Percentiles rank a stretch among this genome's conserved stretches.
These are phyloP conservation scores for Drosophila ochracea DNA, from an alignment of 2,888 invertebrate species.

Conservation along the genomic window DNA sequence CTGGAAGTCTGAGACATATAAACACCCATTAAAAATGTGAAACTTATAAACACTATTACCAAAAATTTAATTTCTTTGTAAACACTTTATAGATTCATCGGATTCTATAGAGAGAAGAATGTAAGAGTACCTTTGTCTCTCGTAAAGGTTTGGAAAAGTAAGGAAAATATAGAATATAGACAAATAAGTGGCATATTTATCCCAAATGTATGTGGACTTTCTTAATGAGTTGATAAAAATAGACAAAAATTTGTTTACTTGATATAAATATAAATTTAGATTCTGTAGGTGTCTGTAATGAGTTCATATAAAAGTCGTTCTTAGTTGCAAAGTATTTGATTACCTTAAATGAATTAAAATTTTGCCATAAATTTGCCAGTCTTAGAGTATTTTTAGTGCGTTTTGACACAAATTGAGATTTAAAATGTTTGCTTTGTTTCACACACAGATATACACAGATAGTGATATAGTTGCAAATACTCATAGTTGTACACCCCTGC, in stretches of 20 bases:
- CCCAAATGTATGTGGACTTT: not conserved
- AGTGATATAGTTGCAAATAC: slow-evolving; percentile 19
- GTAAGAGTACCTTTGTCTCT: not conserved
- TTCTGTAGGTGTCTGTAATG: not conserved
- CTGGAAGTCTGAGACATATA: not conserved
- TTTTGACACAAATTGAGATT: slow-evolving; percentile 14
- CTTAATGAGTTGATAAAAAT: not conserved
- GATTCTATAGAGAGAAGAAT: not conserved
- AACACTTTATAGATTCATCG: not conserved
- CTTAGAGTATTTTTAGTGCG: slow-evolving; percentile 27
- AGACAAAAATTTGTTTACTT: not conserved
- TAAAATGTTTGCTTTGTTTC: slow-evolving; percentile 13
- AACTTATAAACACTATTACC: not conserved
- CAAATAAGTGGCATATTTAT: not conserved
- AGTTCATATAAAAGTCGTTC: not conserved
- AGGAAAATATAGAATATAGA: not conserved
- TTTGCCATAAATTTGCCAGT: not conserved
- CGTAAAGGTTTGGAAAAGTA: not conserved
- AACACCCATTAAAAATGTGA: not conserved
- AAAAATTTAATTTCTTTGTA: not conserved
- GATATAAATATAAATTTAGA: not conserved
- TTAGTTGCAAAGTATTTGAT: not conserved
- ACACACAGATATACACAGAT: not conserved
- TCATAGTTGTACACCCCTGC: slow-evolving; percentile 47
- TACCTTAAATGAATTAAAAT: not conserved